Percentiles rank a stretch among this genome's conserved stretches.
Conservation (phyloP, 2,797 vertebrate species). For the Uromys caudimaculatus region DNA sequence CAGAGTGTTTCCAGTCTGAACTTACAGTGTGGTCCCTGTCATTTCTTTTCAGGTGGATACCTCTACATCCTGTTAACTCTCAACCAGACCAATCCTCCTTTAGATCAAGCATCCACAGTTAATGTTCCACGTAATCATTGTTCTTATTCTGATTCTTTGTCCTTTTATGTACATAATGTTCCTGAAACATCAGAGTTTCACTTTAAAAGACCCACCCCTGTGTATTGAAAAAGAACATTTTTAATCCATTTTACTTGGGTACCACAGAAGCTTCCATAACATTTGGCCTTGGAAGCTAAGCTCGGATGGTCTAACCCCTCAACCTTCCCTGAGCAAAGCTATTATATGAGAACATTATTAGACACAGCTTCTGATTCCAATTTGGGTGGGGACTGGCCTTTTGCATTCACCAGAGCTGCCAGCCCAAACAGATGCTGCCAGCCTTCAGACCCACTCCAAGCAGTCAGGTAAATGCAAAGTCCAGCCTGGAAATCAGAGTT, state of each 20-base stretch:
- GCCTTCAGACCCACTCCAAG: not conserved
- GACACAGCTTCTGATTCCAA: not conserved
- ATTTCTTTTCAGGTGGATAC: slow-evolving; percentile 24
- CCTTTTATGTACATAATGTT: not conserved
- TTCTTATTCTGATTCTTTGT: not conserved
- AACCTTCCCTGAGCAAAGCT: not conserved
- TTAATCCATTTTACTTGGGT: slow-evolving; percentile 6
- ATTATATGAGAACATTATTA: not conserved
- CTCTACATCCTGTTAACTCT: not conserved
- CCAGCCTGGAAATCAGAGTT: not conserved
- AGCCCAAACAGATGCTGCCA: no score
- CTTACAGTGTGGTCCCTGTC: not conserved
- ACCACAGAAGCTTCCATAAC: not conserved
- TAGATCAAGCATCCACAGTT: not conserved
- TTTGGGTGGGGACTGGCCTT: not conserved
- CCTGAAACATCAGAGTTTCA: not conserved
- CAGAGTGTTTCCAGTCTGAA: not conserved
- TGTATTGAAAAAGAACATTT: slow-evolving; percentile 18
- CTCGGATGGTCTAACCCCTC: not conserved
- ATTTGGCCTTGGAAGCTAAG: not conserved
- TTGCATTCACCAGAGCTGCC: not conserved
- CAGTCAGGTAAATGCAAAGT: not conserved
- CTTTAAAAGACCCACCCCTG: not conserved
- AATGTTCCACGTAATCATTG: not conserved
- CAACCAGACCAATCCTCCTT: not conserved